Evolutionary conservation across 2,113 vertebrate species (phyloP), one percentile per base, ranked within the genome.

Genomic region (Nothobranchius furzeri): DNA sequence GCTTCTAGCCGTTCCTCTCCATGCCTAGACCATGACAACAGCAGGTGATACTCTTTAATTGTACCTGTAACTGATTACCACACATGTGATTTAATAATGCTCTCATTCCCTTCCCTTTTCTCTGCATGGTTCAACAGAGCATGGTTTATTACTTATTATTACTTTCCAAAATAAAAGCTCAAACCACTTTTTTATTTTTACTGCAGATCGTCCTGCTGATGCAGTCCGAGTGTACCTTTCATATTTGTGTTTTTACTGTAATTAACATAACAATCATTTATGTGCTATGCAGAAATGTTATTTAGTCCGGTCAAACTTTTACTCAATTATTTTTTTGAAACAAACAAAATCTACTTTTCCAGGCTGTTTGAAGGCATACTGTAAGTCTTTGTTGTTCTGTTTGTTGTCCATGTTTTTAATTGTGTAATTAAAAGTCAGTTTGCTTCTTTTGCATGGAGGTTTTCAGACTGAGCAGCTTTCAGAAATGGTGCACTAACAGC

Each of bases 1-100:
- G 84, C 95, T 89, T 95, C 87, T 96, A 98, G 96, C 94, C 94
- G 69, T 87, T 88, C 95, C 83, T 96, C 96, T 94, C 95, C 96
- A 88, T 97, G 93, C 94, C 94, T 97, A 94, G 96, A 98, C 88
- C 94, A 95, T 94, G 96, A 98, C 95, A 95, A 96, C 95, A 96
- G 96, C 96, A 98, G 96, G 96, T 98, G 96, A 98, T 93, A 80
- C 83, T 94, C 78, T 90, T 92, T 85, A 88, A 62, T 83, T 79
- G 64, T 60, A 66, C 76, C 83, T 30, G 17, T 43, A 49, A 42
- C 64, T 59, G 45, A 68, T 56, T 76, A 61, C 43, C 48, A 64
- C 61, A 52, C 35, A 42, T 45, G 48, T 52, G 12, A 15, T 55
- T 64, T 30, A 70, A 37, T 13, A 0, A 43, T 42, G 20, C 42